phyloP scores from a whole-genome alignment of 2,797 vertebrate species.

The Luscinia luscinia region DNA sequence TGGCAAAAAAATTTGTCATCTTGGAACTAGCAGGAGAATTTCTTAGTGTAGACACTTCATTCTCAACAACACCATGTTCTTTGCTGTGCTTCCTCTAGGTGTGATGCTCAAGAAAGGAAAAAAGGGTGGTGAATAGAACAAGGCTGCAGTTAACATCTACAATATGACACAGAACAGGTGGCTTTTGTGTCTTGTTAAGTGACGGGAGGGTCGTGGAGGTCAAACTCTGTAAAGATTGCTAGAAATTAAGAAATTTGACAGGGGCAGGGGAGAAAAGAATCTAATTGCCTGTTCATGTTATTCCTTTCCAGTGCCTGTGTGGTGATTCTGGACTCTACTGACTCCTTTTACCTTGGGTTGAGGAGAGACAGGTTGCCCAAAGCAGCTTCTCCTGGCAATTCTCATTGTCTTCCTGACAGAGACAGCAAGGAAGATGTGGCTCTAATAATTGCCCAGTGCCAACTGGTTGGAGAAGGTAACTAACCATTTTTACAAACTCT shows the following conservation, averaged over 20 bases:
- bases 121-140: background rate
- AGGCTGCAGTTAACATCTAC: background rate
- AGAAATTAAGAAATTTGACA: background rate
- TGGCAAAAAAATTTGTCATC: background rate
- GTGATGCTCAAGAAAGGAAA: background rate
- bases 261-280: background rate
- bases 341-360: background rate
- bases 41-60: background rate
- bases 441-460: background rate
- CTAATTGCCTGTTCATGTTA: background rate
- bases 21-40: background rate
- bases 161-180: background rate
- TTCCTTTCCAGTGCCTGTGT: background rate
- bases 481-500: background rate
- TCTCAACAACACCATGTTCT: background rate
- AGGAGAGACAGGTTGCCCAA: background rate
- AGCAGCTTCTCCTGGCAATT: background rate
- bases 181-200: background rate
- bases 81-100: background rate
- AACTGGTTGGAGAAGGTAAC: background rate
- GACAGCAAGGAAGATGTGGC: background rate
- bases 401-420: background rate
- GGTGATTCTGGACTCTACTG: background rate
- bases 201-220: background rate
- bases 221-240: background rate